A percentile compares a stretch with the other conserved stretches of the same genome.
phyloP scores from a whole-genome alignment of 2,888 invertebrate species.

The Ophioninae sp. region DNA sequence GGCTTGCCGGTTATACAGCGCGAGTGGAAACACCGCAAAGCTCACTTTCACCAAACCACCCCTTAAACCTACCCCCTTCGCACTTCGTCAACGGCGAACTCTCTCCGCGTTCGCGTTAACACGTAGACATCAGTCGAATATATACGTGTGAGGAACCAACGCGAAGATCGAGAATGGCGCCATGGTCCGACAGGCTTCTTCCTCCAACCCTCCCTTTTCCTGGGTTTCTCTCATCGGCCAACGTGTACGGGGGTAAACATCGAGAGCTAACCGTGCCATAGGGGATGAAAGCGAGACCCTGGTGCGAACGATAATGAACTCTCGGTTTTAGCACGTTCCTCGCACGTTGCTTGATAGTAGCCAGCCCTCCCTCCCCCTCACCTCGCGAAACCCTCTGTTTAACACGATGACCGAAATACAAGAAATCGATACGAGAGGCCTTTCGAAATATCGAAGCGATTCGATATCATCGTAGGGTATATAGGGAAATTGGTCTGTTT shows the following conservation, averaged over 20 bases:
- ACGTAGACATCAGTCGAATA: background rate
- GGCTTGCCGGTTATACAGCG: constrained; percentile 47
- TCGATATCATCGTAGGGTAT: too few relatives aligned
- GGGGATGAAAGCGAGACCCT: constrained; percentile 58
- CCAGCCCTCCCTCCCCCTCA: background rate
- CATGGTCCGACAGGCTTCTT: constrained; percentile 61
- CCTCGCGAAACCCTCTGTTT: constrained; percentile 15
- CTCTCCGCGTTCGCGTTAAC: background rate
- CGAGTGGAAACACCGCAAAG: constrained; percentile 57
- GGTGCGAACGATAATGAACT: constrained; percentile 49
- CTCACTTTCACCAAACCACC: constrained; percentile 67
- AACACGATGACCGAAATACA: background rate
- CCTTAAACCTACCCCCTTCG: constrained; percentile 31
- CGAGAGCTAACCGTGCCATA: constrained; percentile 37
- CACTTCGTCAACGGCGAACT: background rate
- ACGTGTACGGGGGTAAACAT: constrained; percentile 72
- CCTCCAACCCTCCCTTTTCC: too few relatives aligned
- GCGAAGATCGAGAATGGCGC: constrained; percentile 68
- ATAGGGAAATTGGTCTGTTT: too few relatives aligned
- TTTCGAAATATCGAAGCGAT: constrained; percentile 4
- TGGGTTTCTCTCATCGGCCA: too few relatives aligned
- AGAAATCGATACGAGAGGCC: background rate
- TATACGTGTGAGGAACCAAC: background rate
- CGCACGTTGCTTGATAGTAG: constrained; percentile 18
- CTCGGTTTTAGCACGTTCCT: constrained; percentile 40